Evolutionary conservation across 2,113 vertebrate species (phyloP), one percentile per base, ranked within the genome.

Genomic region (Microtus ochrogaster): DNA sequence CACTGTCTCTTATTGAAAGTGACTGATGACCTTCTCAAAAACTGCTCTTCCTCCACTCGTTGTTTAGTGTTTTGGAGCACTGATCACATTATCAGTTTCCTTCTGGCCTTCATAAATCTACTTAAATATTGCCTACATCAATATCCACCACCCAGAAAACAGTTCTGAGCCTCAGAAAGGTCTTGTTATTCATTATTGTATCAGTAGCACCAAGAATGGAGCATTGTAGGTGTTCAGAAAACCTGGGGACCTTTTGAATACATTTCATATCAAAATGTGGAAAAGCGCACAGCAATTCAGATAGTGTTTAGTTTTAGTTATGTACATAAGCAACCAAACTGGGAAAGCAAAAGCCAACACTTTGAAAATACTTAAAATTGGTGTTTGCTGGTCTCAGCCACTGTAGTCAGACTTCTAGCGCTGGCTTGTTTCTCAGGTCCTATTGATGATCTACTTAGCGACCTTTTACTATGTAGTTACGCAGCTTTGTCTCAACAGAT

Each of bases 181-280:
- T 83, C 8, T 49, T 68, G 9, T 9, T 58, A 39, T 33, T 81
- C 26, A 74, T 86, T 55, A 72, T 19, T 66, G 4, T 90, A 77
- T 92, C 22, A 74, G 3, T 61, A 33, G 3, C 9, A 87, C 24
- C 3, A 79, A 94, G 4, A 84, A 74, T 89, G 73, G 39, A 63
- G 17, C 19, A 63, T 49, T 22, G 16, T 49, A 81, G 28, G 14
- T 84, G n/a, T 7, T 95, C 65, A 74, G 4, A 65, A 90, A 88
- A 9, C 47, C 33, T 94, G 10, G 78, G 79, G 85, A 78, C 49
- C 9, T 87, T 92, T 39, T 22, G 39, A 89, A 49, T 91, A 61
- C 79, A 47, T 93, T 92, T 87, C 66, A 58, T 95, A 90, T 65
- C 13, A 65, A 91, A 44, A 90, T 7, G 26, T 65, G 44, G 22